Evolutionary conservation across 2,797 vertebrate species (phyloP).

Genomic region (Tragelaphus oryx): DNA sequence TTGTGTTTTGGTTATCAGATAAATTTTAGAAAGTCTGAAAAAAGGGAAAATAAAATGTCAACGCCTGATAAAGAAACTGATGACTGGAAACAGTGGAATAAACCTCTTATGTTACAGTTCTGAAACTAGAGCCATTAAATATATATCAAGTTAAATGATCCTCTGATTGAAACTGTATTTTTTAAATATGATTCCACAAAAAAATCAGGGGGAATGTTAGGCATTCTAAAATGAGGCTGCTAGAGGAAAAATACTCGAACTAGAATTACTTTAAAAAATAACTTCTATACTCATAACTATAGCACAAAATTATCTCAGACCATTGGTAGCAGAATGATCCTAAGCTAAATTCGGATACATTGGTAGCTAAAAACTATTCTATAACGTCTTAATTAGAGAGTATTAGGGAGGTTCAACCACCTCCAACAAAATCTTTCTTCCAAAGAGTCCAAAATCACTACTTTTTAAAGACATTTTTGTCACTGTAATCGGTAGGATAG

Average conservation of each 20-base stretch:
- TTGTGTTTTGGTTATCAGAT: background rate
- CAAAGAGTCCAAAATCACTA: background rate
- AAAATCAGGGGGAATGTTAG: background rate
- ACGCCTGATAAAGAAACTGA: background rate
- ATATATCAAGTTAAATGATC: background rate
- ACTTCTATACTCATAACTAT: background rate
- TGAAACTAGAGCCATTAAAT: background rate
- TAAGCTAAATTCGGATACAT: background rate
- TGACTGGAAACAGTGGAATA: background rate
- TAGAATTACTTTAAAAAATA: background rate
- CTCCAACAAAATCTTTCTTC: background rate
- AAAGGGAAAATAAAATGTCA: background rate
- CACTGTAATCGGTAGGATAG: background rate
- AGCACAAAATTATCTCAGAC: background rate
- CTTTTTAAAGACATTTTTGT: background rate
- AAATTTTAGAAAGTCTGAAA: background rate
- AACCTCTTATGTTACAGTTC: background rate
- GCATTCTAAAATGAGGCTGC: background rate
- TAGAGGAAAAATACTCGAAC: background rate
- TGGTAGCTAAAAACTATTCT: background rate
- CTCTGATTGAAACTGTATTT: background rate
- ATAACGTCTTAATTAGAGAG: background rate
- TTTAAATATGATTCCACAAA: background rate
- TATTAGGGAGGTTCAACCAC: background rate
- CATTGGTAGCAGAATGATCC: background rate